phyloP scores from a whole-genome alignment of 2,113 vertebrate species.

The Leiothrix lutea region DNA sequence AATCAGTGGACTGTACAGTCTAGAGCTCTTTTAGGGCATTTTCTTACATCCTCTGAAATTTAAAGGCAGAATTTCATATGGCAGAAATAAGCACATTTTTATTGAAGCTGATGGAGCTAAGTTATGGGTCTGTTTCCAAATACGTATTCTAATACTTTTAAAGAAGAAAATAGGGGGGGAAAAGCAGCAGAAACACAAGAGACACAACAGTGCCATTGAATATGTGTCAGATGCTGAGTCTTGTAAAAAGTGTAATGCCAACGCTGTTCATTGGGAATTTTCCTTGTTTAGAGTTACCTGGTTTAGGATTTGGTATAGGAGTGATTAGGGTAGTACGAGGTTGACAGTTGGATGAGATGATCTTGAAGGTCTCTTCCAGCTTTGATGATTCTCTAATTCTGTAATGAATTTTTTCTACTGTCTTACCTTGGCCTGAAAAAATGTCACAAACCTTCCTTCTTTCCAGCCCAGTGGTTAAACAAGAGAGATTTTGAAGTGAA shows the following conservation, averaged over 20 bases:
- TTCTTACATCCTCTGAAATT: background rate
- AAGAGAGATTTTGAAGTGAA: background rate
- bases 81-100: background rate
- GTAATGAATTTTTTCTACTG: background rate
- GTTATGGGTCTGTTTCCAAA: background rate
- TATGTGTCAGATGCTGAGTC: background rate
- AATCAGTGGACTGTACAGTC: background rate
- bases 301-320: background rate
- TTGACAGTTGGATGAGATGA: background rate
- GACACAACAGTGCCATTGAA: background rate
- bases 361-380: background rate
- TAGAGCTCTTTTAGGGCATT: background rate
- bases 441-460: background rate
- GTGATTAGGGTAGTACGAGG: fast-evolving
- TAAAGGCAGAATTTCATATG: background rate
- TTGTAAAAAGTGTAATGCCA: background rate
- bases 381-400: background rate
- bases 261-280: background rate
- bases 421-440: background rate
- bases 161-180: background rate
- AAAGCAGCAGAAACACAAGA: background rate
- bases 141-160: background rate
- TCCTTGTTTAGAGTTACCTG: background rate
- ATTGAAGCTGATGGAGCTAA: background rate
- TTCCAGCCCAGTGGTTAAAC: background rate